A percentile compares a stretch with the other conserved stretches of the same genome.
Evolutionary conservation across 2,113 vertebrate genomes (phyloP).

Genomic region (Scatophagus argus): DNA sequence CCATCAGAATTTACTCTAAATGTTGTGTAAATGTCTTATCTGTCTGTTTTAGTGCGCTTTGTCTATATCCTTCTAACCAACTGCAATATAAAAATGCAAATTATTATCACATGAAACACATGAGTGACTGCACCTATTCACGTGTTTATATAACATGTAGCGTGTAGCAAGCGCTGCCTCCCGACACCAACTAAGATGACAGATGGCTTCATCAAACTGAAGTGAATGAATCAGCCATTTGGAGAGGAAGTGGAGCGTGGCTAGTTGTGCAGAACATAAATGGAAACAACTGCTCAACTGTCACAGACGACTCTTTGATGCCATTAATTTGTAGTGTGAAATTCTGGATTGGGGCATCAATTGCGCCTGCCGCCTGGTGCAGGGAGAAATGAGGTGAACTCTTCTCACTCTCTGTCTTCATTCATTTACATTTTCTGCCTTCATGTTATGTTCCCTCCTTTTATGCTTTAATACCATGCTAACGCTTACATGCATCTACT

Average conservation of each 20-base stretch:
- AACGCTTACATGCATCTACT: neutral
- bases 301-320: constrained; percentile 36
- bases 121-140: constrained; percentile 11
- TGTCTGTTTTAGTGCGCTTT: neutral
- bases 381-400: neutral
- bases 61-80: neutral
- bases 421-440: neutral
- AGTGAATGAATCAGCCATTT: constrained; percentile 40
- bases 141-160: constrained; percentile 15
- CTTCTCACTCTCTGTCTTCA: neutral
- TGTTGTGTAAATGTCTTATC: neutral
- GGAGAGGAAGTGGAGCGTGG: constrained; percentile 58
- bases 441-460: neutral
- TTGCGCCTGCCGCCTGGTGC: constrained; percentile 39
- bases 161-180: neutral
- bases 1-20: neutral
- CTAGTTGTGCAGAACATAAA: constrained; percentile 28
- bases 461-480: no score
- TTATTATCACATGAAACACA: constrained; percentile 25
- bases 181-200: constrained; percentile 38
- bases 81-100: neutral
- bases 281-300: constrained; percentile 42
- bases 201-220: constrained; percentile 68
- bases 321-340: constrained; percentile 33
- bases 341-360: neutral